Conservation (phyloP, 2,113 vertebrate species). For the Cryptotis parvus region DNA sequence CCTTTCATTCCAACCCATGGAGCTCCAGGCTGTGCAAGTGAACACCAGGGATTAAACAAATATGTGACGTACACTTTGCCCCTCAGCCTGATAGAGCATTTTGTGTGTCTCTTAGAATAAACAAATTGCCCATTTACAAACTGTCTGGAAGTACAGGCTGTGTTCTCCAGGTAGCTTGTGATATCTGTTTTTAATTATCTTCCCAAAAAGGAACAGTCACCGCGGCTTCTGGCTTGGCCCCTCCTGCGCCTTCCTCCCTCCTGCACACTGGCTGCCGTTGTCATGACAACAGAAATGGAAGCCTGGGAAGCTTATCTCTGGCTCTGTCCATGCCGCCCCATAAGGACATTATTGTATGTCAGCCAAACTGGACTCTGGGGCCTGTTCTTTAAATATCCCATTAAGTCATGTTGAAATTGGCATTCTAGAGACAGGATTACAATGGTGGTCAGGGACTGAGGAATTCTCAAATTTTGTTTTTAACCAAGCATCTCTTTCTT, state of each 20-base stretch:
- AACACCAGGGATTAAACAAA: neutral
- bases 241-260: slow-evolving; percentile 43
- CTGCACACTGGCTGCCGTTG: slow-evolving; percentile 41
- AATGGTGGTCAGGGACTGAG: neutral
- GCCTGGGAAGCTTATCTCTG: slow-evolving; percentile 58
- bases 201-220: slow-evolving; percentile 35
- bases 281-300: slow-evolving; percentile 64
- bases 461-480: slow-evolving; percentile 55
- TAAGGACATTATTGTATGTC: slow-evolving; percentile 49
- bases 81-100: neutral
- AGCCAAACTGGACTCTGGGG: slow-evolving; percentile 59
- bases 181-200: slow-evolving; percentile 56
- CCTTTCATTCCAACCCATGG: neutral
- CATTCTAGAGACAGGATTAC: slow-evolving; percentile 17
- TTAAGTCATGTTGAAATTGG: slow-evolving; percentile 62
- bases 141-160: neutral
- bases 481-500: neutral
- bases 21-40: neutral
- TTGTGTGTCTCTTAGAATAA: slow-evolving; percentile 43
- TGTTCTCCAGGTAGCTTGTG: neutral
- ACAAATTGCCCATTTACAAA: slow-evolving; percentile 28
- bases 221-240: slow-evolving; percentile 5
- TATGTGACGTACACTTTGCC: neutral
- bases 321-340: slow-evolving; percentile 52
- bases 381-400: slow-evolving; percentile 66